These are phyloP conservation scores for Lonchura striata DNA, from an alignment of 2,113 vertebrate species.

Conservation along the genomic window DNA sequence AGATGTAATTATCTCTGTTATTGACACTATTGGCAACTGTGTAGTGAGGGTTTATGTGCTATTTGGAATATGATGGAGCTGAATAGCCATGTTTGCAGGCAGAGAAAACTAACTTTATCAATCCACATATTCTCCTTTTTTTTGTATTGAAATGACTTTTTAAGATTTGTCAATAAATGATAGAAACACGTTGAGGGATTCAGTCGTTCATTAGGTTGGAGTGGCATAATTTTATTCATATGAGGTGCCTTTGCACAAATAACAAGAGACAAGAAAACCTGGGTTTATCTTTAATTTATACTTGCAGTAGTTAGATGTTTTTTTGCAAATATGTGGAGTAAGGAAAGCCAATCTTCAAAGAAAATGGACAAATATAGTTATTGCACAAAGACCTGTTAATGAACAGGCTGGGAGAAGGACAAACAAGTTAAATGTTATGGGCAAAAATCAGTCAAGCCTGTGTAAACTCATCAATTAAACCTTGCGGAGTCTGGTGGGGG, in stretches of 20 bases:
- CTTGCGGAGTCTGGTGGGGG: neutral
- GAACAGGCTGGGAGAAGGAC: neutral
- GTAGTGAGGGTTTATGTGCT: neutral
- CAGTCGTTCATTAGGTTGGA: neutral
- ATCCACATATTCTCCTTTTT: neutral
- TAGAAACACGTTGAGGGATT: neutral
- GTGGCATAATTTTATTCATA: neutral
- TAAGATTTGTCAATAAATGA: neutral
- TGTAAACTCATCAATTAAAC: slow-evolving; percentile 34
- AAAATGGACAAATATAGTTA: neutral
- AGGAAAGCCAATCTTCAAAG: neutral
- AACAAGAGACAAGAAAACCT: neutral
- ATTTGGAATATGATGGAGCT: neutral
- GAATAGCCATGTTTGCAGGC: neutral
- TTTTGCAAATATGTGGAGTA: neutral
- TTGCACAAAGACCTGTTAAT: neutral
- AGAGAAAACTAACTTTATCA: neutral
- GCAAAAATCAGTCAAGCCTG: neutral
- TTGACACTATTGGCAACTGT: neutral
- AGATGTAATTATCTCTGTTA: neutral
- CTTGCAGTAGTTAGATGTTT: neutral
- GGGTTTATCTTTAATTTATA: neutral
- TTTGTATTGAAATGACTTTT: neutral
- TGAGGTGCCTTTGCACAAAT: neutral
- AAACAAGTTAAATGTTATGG: neutral